Percentiles rank a stretch among this genome's conserved stretches.
Evolutionary conservation across 1,140 invertebrate genomes (phyloP).

Genomic region (Mamestra configurata): DNA sequence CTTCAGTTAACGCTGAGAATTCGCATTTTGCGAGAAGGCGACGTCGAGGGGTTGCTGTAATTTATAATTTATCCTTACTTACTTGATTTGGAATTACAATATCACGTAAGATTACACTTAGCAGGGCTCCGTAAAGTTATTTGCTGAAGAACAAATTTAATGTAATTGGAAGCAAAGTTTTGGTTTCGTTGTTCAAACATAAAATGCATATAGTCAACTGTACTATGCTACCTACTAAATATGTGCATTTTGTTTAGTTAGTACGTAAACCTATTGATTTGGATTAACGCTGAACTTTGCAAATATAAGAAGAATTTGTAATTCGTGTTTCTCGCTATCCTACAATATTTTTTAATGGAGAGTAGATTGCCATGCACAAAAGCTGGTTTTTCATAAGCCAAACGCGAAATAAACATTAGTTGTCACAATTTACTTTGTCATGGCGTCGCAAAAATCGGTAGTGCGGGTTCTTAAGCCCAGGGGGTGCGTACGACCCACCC

Average conservation of each 20-base stretch:
- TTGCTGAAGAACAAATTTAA: background rate
- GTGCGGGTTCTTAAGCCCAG: constrained; percentile 10
- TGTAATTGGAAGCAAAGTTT: background rate
- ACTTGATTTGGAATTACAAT: constrained; percentile 47
- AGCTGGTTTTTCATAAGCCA: background rate
- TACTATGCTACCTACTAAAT: no score
- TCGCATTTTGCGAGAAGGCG: constrained; percentile 40
- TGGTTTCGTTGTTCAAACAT: no score
- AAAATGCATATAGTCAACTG: no score
- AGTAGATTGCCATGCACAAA: no score
- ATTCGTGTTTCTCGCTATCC: no score
- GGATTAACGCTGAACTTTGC: no score
- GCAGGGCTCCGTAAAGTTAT: constrained; percentile 18
- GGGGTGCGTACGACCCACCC: constrained; percentile 53
- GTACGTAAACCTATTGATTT: no score
- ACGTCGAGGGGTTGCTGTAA: constrained; percentile 14
- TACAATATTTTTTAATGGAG: no score
- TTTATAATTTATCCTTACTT: constrained; percentile 57
- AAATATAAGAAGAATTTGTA: no score
- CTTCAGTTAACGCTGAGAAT: constrained; percentile 50
- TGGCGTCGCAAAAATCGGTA: constrained; percentile 36
- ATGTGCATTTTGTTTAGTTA: no score
- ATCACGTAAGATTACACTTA: constrained; percentile 36
- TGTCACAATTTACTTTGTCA: constrained; percentile 20
- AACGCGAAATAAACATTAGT: background rate